Conservation (phyloP, 2,797 vertebrate species). For the Eidolon dupreanum region DNA sequence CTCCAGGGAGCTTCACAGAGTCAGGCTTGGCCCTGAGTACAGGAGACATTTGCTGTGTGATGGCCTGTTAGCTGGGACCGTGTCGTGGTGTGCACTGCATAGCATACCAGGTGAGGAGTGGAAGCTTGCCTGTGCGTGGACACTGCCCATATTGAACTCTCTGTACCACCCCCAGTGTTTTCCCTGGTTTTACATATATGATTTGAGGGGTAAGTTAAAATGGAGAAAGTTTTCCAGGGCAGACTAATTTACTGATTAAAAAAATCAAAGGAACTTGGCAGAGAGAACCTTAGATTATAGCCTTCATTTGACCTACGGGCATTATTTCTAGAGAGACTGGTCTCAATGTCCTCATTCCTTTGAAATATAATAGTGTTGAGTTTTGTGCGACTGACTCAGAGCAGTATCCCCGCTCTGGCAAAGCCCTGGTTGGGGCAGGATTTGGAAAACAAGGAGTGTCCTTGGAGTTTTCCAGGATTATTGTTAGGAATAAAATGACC, state of each 20-base stretch:
- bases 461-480: constrained; percentile 62
- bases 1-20: neutral
- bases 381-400: constrained; percentile 15
- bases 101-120: neutral
- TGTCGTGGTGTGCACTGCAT: neutral
- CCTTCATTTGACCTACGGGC: neutral
- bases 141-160: neutral
- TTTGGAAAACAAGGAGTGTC: constrained; percentile 38
- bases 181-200: neutral
- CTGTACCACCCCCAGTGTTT: neutral
- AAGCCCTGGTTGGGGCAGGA: neutral
- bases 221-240: constrained; percentile 20
- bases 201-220: neutral
- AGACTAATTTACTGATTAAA: neutral
- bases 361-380: neutral
- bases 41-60: neutral
- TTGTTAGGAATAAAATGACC: constrained; percentile 66
- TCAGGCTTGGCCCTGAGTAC: neutral
- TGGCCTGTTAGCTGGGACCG: neutral
- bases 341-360: neutral
- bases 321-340: constrained; percentile 41
- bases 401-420: neutral
- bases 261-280: neutral
- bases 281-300: neutral
- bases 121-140: neutral